These are phyloP conservation scores for Psilopsiagon aurifrons DNA, from an alignment of 2,113 vertebrate species.

Conservation along the genomic window DNA sequence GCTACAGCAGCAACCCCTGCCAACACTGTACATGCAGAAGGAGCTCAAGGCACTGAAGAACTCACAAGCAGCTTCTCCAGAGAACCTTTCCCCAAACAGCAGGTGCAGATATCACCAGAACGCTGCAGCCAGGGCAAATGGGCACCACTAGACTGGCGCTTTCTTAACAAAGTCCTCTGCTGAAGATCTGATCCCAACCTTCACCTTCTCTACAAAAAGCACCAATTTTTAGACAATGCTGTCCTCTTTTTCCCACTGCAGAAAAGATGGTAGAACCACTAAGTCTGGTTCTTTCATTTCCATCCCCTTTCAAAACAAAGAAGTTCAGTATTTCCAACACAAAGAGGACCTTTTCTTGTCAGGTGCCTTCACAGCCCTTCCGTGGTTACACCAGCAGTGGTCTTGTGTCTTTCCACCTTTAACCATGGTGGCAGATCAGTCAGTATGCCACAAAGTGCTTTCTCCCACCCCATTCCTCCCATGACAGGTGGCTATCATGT, in stretches of 20 bases:
- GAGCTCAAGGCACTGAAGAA: background rate
- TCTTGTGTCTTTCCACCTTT: background rate
- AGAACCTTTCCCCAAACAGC: accelerated
- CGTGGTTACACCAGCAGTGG: background rate
- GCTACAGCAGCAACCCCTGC: background rate
- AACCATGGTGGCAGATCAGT: accelerated
- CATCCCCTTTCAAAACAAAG: background rate
- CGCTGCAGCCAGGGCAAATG: background rate
- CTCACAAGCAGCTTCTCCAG: accelerated
- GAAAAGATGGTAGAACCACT: background rate
- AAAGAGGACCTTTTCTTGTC: background rate
- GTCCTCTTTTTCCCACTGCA: background rate
- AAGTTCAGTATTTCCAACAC: background rate
- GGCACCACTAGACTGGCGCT: background rate
- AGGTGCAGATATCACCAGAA: background rate
- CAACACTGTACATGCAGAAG: accelerated
- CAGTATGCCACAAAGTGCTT: accelerated
- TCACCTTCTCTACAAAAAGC: background rate
- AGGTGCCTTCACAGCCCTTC: too few species aligned
- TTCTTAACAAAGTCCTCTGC: background rate
- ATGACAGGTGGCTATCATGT: background rate
- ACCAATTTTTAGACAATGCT: background rate
- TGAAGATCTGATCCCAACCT: background rate
- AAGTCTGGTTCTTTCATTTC: background rate
- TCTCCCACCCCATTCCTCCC: background rate